These are phyloP conservation scores for Patella depressa DNA, from an alignment of 2,888 invertebrate genomes.

Conservation along the genomic window DNA sequence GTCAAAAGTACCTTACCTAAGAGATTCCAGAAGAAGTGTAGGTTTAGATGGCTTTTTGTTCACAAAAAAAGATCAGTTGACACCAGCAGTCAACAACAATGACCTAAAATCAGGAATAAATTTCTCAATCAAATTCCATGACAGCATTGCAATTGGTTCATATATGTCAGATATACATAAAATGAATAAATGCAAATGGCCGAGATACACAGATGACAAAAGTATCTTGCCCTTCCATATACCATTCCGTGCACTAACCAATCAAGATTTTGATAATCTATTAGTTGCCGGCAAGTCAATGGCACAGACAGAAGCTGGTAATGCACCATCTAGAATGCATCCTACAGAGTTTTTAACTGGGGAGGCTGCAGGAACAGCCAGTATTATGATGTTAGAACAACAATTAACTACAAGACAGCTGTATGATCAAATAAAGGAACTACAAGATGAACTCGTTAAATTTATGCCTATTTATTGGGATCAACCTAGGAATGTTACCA, in stretches of 20 bases:
- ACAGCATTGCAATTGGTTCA: slow-evolving; percentile 34
- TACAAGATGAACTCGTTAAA: slow-evolving; percentile 19
- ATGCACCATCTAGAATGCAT: slow-evolving; percentile 35
- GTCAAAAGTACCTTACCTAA: slow-evolving; percentile 32
- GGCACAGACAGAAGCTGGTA: slow-evolving; percentile 35
- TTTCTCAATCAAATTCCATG: slow-evolving; percentile 23
- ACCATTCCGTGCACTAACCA: slow-evolving; percentile 37
- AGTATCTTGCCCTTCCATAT: slow-evolving; percentile 33
- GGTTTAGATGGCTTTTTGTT: slow-evolving; percentile 33
- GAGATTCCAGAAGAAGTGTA: slow-evolving; percentile 36
- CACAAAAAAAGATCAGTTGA: slow-evolving; percentile 17
- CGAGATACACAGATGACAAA: slow-evolving; percentile 28
- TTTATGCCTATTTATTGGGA: slow-evolving; percentile 27
- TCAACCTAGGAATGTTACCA: background rate
- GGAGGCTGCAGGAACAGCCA: slow-evolving; percentile 35
- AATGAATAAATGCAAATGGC: slow-evolving; percentile 25
- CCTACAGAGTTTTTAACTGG: slow-evolving; percentile 34
- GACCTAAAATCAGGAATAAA: slow-evolving; percentile 3
- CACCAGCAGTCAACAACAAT: background rate
- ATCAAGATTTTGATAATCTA: slow-evolving; percentile 33
- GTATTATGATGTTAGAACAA: slow-evolving; percentile 29
- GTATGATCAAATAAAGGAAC: slow-evolving; percentile 10
- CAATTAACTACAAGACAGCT: slow-evolving; percentile 20
- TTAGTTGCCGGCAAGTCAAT: slow-evolving; percentile 38
- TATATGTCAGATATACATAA: slow-evolving; percentile 35